Evolutionary conservation across 2,797 vertebrate genomes (phyloP).

Genomic region (Mormyrus proboscirostris): DNA sequence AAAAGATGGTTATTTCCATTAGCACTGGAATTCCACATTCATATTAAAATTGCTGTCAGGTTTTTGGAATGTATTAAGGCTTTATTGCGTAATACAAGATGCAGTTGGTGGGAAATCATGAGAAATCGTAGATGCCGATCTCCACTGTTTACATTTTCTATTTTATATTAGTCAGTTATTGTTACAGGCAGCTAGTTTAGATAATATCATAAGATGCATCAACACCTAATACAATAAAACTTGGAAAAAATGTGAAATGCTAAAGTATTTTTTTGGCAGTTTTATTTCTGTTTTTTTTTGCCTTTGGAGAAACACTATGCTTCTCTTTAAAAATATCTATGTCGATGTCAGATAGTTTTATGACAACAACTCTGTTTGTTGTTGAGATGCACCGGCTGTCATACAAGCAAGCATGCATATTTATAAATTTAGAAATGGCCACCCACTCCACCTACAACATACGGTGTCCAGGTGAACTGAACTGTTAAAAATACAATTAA

Average conservation of each 20-base stretch:
- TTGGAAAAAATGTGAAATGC: not conserved
- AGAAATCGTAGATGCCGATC: not conserved
- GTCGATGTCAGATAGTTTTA: not conserved
- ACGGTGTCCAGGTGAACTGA: not conserved
- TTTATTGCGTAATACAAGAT: not conserved
- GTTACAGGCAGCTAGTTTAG: not conserved
- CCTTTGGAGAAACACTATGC: not conserved
- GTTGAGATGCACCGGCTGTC: not conserved
- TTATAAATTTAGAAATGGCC: not conserved
- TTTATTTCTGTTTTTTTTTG: not conserved
- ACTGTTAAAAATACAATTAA: not conserved
- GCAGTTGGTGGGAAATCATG: not conserved
- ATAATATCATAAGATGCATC: not conserved
- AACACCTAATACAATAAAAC: not conserved
- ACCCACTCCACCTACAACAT: not conserved
- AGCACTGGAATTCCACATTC: not conserved
- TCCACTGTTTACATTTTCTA: not conserved
- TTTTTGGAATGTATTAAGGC: not conserved
- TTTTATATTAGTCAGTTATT: not conserved
- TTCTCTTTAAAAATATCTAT: not conserved
- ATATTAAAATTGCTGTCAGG: not conserved
- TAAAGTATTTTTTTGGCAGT: not conserved
- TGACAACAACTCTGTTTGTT: not conserved
- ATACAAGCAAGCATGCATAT: not conserved
- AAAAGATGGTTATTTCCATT: not conserved